Conservation (phyloP, 2,113 vertebrate genomes). For the Saimiri boliviensis region DNA sequence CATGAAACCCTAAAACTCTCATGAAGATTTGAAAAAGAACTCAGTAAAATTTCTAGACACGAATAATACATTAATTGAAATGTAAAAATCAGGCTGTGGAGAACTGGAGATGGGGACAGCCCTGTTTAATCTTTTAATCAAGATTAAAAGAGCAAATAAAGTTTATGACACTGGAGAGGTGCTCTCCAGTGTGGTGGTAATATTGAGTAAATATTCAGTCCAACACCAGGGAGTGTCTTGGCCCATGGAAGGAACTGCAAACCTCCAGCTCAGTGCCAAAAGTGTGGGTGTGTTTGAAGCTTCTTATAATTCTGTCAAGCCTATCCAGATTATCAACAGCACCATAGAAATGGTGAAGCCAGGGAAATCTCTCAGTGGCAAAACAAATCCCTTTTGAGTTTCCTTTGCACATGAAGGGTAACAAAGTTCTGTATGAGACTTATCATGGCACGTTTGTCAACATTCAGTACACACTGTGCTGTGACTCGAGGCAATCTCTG, state of each 20-base stretch:
- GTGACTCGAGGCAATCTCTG: slow-evolving; percentile 94
- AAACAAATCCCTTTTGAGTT: slow-evolving; percentile 98
- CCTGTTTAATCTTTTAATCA: too few relatives aligned
- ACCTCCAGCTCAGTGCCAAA: slow-evolving; percentile 97
- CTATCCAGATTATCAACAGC: slow-evolving; percentile 93
- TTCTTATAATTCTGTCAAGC: slow-evolving; percentile 99
- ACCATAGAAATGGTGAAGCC: slow-evolving; percentile 95
- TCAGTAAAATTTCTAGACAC: neutral
- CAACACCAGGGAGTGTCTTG: slow-evolving; percentile 95
- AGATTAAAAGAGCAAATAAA: slow-evolving; percentile 95
- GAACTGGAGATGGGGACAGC: slow-evolving; percentile 86
- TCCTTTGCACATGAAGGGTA: slow-evolving; percentile 92
- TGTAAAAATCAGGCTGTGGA: slow-evolving; percentile 51
- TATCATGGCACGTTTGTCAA: slow-evolving; percentile 98
- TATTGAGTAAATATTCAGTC: slow-evolving; percentile 91
- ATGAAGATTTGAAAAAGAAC: neutral
- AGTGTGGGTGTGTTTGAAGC: slow-evolving; percentile 98
- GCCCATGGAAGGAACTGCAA: slow-evolving; percentile 95
- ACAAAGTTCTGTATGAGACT: slow-evolving; percentile 95
- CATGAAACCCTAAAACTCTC: neutral
- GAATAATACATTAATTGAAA: neutral
- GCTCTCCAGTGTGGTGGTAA: slow-evolving; percentile 92
- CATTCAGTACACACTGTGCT: slow-evolving; percentile 94
- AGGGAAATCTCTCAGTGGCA: slow-evolving; percentile 95
- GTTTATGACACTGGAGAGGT: slow-evolving; percentile 93